Evolutionary conservation across 2,888 invertebrate genomes (phyloP).

Genomic region (Poecilus cupreus): DNA sequence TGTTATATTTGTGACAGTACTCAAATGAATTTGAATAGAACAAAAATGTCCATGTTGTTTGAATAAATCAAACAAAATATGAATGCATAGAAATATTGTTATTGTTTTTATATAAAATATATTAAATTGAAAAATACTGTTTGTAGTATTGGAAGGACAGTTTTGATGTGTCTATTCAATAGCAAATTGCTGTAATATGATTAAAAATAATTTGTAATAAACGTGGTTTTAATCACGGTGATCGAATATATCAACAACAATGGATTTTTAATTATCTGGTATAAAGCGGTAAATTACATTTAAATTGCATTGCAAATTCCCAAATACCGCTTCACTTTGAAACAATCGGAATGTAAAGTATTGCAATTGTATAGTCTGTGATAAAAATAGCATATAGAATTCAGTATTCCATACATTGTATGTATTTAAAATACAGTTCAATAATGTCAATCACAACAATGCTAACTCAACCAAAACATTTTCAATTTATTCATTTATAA

Average conservation of each 20-base stretch:
- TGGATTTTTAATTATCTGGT: conserved; percentile 31
- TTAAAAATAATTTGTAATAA: conserved; percentile 21
- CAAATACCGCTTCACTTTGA: conserved; percentile 45
- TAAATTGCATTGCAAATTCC: conserved; percentile 37
- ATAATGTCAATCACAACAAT: not conserved
- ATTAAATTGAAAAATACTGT: too few species aligned
- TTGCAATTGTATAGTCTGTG: conserved; percentile 39
- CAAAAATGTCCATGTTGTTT: too few species aligned
- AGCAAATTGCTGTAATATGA: conserved; percentile 3
- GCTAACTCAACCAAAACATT: not conserved
- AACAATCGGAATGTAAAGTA: conserved; percentile 46
- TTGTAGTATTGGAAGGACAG: too few species aligned
- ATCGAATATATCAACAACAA: conserved; percentile 33
- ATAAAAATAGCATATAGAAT: conserved; percentile 33
- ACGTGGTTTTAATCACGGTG: conserved; percentile 4
- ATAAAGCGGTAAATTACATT: conserved; percentile 35
- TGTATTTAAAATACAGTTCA: not conserved
- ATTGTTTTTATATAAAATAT: too few species aligned
- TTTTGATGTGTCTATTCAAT: not conserved
- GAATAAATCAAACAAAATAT: too few species aligned
- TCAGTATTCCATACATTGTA: not conserved
- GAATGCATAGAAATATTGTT: too few species aligned
- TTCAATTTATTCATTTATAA: not conserved
- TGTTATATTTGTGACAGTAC: too few species aligned
- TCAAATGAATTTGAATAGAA: too few species aligned